A percentile compares a stretch with the other conserved stretches of the same genome.
Evolutionary conservation across 2,113 vertebrate genomes (phyloP).

Genomic region (Neoarius graeffei): DNA sequence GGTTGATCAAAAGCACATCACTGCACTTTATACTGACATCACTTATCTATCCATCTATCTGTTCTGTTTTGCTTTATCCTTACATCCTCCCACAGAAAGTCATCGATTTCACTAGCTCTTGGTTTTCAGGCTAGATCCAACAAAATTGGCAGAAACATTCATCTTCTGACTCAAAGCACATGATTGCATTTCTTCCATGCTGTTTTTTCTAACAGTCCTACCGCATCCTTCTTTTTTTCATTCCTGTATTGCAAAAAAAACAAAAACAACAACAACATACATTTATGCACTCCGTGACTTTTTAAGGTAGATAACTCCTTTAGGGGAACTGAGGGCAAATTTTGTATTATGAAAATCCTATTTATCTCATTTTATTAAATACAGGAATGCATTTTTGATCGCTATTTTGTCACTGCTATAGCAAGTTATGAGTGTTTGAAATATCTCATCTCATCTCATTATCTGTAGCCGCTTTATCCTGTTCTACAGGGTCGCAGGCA

Average conservation of each 20-base stretch:
- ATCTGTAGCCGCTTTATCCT: too few relatives aligned
- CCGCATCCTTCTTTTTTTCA: neutral
- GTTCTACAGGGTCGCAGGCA: too few relatives aligned
- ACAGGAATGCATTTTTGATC: too few relatives aligned
- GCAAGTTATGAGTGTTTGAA: too few relatives aligned
- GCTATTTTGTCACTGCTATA: too few relatives aligned
- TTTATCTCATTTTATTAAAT: too few relatives aligned
- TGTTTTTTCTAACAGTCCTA: conserved; percentile 9
- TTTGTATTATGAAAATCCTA: too few relatives aligned
- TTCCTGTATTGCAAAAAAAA: neutral
- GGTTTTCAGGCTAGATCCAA: conserved; percentile 21
- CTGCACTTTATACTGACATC: neutral
- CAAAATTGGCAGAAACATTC: conserved; percentile 14
- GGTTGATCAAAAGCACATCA: neutral
- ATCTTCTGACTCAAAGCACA: conserved; percentile 13
- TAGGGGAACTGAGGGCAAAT: too few relatives aligned
- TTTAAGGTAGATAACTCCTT: neutral
- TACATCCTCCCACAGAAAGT: neutral
- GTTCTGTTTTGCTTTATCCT: neutral
- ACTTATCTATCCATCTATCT: neutral
- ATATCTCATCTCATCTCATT: too few relatives aligned
- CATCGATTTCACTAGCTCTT: neutral
- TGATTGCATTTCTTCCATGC: conserved; percentile 5
- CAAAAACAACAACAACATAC: neutral
- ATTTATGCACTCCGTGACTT: neutral